Conservation (phyloP, 35 echinoderm and acorn worm species). For the Apostichopus parvimensis region DNA sequence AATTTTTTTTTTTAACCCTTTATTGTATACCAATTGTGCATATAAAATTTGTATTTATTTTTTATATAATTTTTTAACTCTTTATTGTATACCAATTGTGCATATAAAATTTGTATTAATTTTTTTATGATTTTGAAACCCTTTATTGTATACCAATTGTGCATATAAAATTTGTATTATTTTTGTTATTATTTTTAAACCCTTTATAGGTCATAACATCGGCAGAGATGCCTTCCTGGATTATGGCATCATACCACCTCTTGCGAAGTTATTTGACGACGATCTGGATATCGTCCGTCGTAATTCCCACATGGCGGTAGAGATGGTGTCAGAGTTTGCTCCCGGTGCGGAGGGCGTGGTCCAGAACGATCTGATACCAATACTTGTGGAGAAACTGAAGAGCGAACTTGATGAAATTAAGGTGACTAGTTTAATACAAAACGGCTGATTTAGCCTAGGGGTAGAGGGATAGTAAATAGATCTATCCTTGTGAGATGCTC, state of each 20-base stretch:
- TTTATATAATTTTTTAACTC: too few relatives aligned
- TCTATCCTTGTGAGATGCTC: too few relatives aligned
- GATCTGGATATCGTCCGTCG: slow-evolving; percentile 78
- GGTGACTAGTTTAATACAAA: slow-evolving; percentile 37
- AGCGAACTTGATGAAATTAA: slow-evolving; percentile 93
- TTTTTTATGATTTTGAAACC: too few relatives aligned
- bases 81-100: too few relatives aligned
- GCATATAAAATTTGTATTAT: too few relatives aligned
- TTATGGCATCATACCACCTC: slow-evolving; percentile 73
- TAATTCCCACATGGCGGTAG: slow-evolving; percentile 95
- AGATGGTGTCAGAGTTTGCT: slow-evolving; percentile 93
- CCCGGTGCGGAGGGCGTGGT: slow-evolving; percentile 92
- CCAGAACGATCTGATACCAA: slow-evolving; percentile 80
- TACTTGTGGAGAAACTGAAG: slow-evolving; percentile 90
- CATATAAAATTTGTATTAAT: too few relatives aligned
- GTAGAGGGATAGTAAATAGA: too few relatives aligned
- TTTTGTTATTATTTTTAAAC: background rate
- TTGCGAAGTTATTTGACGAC: slow-evolving; percentile 90
- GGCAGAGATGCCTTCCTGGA: slow-evolving; percentile 94
- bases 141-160: too few relatives aligned
- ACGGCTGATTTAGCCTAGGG: too few relatives aligned
- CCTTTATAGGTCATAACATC: slow-evolving; percentile 80
- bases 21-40: too few relatives aligned
- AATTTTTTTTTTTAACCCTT: background rate
- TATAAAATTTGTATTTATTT: too few relatives aligned